Percentiles rank a stretch among this genome's conserved stretches.
phyloP scores from a whole-genome alignment of 2,113 vertebrate genomes.

The Acanthisitta chloris region DNA sequence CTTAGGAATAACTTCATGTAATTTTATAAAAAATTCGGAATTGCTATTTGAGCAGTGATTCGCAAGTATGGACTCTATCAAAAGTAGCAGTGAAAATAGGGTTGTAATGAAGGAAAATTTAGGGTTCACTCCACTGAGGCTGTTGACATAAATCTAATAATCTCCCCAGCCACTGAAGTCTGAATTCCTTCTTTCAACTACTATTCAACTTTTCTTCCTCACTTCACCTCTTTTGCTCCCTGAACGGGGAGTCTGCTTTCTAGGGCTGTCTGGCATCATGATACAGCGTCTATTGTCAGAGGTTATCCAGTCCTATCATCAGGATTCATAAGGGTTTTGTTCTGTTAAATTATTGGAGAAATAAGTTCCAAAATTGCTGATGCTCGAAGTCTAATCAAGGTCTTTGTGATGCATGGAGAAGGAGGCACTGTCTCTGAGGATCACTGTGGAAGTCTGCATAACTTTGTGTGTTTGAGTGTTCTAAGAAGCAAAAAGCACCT shows the following conservation, averaged over 20 bases:
- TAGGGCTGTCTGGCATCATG: neutral
- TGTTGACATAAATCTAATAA: neutral
- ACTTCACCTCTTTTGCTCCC: neutral
- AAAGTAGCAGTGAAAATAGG: neutral
- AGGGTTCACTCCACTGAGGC: neutral
- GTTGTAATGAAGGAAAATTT: neutral
- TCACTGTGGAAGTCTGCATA: neutral
- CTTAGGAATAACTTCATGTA: neutral
- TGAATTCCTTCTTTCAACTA: neutral
- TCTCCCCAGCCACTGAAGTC: neutral
- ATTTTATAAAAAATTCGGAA: neutral
- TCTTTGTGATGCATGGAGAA: neutral
- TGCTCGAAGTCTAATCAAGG: neutral
- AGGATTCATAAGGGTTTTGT: neutral
- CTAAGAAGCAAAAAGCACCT: neutral
- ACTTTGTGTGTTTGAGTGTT: neutral
- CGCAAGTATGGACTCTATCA: neutral
- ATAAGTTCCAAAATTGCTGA: neutral
- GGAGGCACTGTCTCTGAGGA: neutral
- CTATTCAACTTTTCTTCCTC: neutral
- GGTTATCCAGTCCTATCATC: neutral
- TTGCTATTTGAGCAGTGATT: neutral
- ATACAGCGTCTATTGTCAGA: neutral
- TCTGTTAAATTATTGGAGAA: neutral
- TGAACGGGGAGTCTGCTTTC: neutral